Base-by-base conservation (phyloP, 64 coral and sea anemone species). In the Stichodactyla helianthus region DNA sequence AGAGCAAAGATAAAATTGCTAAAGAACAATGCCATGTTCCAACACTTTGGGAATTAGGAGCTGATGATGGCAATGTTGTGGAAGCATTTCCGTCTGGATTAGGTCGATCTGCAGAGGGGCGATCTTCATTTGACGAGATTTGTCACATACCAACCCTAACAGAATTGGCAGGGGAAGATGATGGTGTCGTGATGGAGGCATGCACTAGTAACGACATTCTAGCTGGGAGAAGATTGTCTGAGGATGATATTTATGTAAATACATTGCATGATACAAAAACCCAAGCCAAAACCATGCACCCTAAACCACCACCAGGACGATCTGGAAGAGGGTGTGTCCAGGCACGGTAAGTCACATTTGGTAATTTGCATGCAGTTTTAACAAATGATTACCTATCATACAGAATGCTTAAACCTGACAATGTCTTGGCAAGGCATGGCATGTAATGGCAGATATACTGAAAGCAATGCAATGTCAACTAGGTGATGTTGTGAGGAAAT, bases 301-400 rank as follows among this genome's bases (percentile, higher is more conserved):
- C 90, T 59, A 92, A 92, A 54, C 90, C 90, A 74, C 90, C 90
- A 2, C 90, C 90, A 5, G 90, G 90, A 6, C 59, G 90, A 82
- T 86, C 90, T 77, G 90, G 79, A 68, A 77, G 78, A 14, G 90
- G 90, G 10, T 92, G 90, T 44, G 82, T 86, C 50, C 86, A 84
- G 27, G 90, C 90, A 17, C 64, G 90, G 90, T 92, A 54, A 26
- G 85, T 62, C 12, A 56, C 53, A 59, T 65, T 23, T 65, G 19
- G 35, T 44, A 44, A 44, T 3, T 44, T 44, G 35, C 35, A 44
- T 44, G 35, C 35, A 22, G 13, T 60, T 60, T 15, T 60, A 17
- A 0, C 13, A 60, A 15, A 17, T 17, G 14, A 60, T 5, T 17
- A 59, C 17, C 2, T 16, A 60, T 60, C 18, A 15, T 60, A 15